Evolutionary conservation across 2,888 invertebrate species (phyloP), one percentile per base, ranked within the genome.

Genomic region (Himalopsyche anomala): DNA sequence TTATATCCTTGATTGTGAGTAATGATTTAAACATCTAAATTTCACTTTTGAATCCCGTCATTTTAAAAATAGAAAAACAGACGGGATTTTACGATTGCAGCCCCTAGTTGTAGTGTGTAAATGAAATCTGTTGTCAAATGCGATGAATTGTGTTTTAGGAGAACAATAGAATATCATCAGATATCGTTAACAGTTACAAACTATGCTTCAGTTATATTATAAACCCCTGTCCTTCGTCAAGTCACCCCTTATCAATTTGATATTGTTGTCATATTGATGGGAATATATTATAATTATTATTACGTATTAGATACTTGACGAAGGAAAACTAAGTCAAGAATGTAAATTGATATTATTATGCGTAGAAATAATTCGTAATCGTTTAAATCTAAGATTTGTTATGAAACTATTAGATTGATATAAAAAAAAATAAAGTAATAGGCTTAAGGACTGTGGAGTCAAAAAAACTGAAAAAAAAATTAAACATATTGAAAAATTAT

Each of bases 221-320:
- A 28, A 62, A 62, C 62, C 19, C 19, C 28, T 62, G 62, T 62
- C 62, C 62, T 28, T 62, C 62, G 62, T 62, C 62, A 62, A 62
- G 62, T 62, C 19, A 12, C 62, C 62, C 28, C 62, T 62, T 62
- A 62, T 62, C 62, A 62, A 62, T 62, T 62, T 62, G 62, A 62
- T 62, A 62, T 28, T 62, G 62, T 62, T 62, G 62, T 62, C 62
- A 62, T 28, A 62, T 62, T 62, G 62, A 62, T 62, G 19, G 62
- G 62, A 62, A 62, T 62, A 62, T 62, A 62, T 62, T 62, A 5
- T 62, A 19, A 62, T 62, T 62, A 62, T 62, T 28, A 62, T 62
- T 62, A 19, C 11, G n/a, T 62, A 62, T 8, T 19, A 19, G 28
- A 19, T 62, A 56, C 15, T 62, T 62, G n/a, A 51, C 51, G 51